Base-by-base conservation (phyloP, 2,888 invertebrate genomes). In the Cabera pusaria region DNA sequence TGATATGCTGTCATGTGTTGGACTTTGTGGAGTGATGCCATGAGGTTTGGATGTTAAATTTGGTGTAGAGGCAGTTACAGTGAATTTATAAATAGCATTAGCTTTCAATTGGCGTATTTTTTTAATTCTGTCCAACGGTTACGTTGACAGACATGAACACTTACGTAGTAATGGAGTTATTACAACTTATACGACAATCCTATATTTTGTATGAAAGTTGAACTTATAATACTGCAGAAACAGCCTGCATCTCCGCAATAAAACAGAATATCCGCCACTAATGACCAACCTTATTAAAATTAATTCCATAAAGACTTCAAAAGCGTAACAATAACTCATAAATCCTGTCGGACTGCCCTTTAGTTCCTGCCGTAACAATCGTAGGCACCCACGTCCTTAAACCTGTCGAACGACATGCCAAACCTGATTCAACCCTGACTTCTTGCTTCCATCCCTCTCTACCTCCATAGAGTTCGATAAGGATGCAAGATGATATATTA, bases 311-410 rank as follows among this genome's bases (percentile, higher is more conserved):
- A 33, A 34, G 34, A 27, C 32, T 39, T 32, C 36, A 28, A 32
- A 39, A 24, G 24, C 35, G 23, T 16, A 37, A 40, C 44, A 49
- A 45, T 37, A 24, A 31, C 19, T 14, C 23, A 45, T 37, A 49
- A 41, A 39, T 40, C 44, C 44, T 23, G 42, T 37, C 6, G 18
- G 18, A 35, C 37, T 35, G 18, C 45, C 35, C 42, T 26, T 32
- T 33, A 42, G 51, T 57, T 55, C 55, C 56, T 51, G 23, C 52
- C 52, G 53, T 61, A 68, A 69, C 72, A 74, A 70, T 70, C 54
- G 62, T 56, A 44, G 44, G 68, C 76, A 74, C 75, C 76, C 73
- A 76, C 74, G 72, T 67, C 56, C 56, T 59, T 41, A 45, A 72
- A 71, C 72, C 64, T 63, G 72, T 70, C 63, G 56, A 60, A 63